phyloP scores from a whole-genome alignment of 2,797 vertebrate genomes.

The Melanogrammus aeglefinus region DNA sequence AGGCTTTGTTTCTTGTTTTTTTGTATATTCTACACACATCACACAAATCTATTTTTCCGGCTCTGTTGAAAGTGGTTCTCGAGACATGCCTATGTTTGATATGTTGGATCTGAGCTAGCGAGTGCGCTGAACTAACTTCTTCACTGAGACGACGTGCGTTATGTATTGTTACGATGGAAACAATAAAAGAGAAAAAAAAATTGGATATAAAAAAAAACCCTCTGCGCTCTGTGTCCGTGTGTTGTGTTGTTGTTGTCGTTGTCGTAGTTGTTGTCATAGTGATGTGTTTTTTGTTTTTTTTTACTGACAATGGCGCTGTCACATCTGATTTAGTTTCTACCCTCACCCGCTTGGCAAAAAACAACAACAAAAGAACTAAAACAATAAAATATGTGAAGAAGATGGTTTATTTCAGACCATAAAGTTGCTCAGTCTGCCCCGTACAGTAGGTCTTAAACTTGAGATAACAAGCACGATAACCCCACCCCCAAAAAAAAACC shows the following conservation, averaged over 20 bases:
- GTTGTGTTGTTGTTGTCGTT: conserved; percentile 50
- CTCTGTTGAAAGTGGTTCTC: conserved; percentile 62
- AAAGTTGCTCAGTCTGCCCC: conserved; percentile 87
- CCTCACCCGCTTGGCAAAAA: conserved; percentile 92
- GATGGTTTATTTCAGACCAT: conserved; percentile 96
- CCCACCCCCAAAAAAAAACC: conserved; percentile 70
- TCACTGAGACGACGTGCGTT: conserved; percentile 59
- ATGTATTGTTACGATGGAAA: conserved; percentile 72
- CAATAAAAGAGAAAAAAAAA: conserved; percentile 68
- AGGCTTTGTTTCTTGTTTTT: conserved; percentile 79
- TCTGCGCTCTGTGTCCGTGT: conserved; percentile 65
- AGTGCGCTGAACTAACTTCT: conserved; percentile 50
- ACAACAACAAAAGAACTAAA: conserved; percentile 45
- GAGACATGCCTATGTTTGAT: conserved; percentile 35
- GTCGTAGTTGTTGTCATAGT: conserved; percentile 68
- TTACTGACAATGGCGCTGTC: conserved; percentile 78
- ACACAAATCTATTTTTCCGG: conserved; percentile 74
- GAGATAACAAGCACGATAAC: conserved; percentile 79
- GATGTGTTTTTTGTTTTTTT: conserved; percentile 59
- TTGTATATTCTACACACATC: conserved; percentile 73
- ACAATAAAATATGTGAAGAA: conserved; percentile 82
- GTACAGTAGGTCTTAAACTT: conserved; percentile 88
- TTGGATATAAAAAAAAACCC: conserved; percentile 68
- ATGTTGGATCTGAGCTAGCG: conserved; percentile 61
- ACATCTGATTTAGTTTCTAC: conserved; percentile 79